A percentile compares a stretch with the other conserved stretches of the same genome.
Conservation (phyloP, 1,140 invertebrate genomes). For the Frieseomelitta varia region DNA sequence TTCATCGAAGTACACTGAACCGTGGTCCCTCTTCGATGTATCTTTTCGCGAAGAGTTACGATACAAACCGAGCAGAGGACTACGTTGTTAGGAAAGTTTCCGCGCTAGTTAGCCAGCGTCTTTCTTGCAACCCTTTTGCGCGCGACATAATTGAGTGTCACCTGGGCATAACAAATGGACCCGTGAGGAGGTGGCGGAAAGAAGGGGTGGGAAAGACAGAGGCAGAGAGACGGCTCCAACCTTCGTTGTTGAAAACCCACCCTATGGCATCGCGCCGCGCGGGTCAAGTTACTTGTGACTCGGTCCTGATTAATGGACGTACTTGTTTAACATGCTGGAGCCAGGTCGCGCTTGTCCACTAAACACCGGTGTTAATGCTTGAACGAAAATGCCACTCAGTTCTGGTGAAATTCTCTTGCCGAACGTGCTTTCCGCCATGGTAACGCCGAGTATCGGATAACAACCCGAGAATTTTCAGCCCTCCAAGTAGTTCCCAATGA, state of each 20-base stretch:
- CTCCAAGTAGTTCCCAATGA: not conserved
- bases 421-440: slow-evolving; percentile 21
- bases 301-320: slow-evolving; percentile 75
- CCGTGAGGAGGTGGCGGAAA: slow-evolving; percentile 57
- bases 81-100: slow-evolving; percentile 72
- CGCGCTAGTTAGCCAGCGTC: slow-evolving; percentile 68
- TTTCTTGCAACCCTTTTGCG: slow-evolving; percentile 71
- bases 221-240: slow-evolving; percentile 56
- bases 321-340: slow-evolving; percentile 74
- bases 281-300: slow-evolving; percentile 75
- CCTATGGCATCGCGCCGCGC: slow-evolving; percentile 60
- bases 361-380: slow-evolving; percentile 73
- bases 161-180: slow-evolving; percentile 76
- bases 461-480: not conserved
- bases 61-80: slow-evolving; percentile 48
- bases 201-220: slow-evolving; percentile 60
- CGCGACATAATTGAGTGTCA: slow-evolving; percentile 76
- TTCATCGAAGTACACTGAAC: slow-evolving; percentile 43
- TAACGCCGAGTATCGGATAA: slow-evolving; percentile 3
- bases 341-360: slow-evolving; percentile 69
- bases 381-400: slow-evolving; percentile 55
- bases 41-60: slow-evolving; percentile 57
- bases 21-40: slow-evolving; percentile 54
- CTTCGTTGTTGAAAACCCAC: slow-evolving; percentile 65
- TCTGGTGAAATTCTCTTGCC: slow-evolving; percentile 23